phyloP scores from a whole-genome alignment of 2,888 invertebrate genomes.

The Pandemis heparana region DNA sequence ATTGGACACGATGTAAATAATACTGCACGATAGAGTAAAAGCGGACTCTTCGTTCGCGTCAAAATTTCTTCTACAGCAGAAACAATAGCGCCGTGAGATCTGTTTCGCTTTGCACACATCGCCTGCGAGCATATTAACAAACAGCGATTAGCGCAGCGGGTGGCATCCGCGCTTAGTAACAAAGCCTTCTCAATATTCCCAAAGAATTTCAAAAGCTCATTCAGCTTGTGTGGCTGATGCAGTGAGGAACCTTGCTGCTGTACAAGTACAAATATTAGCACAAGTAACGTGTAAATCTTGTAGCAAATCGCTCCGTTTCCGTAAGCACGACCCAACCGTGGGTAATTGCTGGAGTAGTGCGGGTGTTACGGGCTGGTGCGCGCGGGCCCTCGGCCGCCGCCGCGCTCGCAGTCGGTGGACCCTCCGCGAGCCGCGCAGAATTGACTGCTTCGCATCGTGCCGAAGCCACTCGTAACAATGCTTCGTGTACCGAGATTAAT shows the following conservation, averaged over 20 bases:
- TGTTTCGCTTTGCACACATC: conserved; percentile 64
- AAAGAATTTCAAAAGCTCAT: conserved; percentile 16
- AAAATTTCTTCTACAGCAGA: conserved; percentile 72
- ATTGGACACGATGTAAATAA: conserved; percentile 59
- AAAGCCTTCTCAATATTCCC: neutral
- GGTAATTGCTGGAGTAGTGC: conserved; percentile 81
- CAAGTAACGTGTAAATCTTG: conserved; percentile 62
- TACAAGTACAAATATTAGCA: conserved; percentile 48
- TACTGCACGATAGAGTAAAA: conserved; percentile 74
- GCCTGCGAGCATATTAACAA: conserved; percentile 60
- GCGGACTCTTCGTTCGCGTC: conserved; percentile 66
- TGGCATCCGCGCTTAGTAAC: conserved; percentile 49
- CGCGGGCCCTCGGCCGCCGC: conserved; percentile 78
- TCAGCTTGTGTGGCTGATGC: neutral
- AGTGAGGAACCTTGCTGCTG: neutral
- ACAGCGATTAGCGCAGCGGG: conserved; percentile 56
- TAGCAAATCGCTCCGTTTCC: conserved; percentile 68
- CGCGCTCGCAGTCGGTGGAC: conserved; percentile 67
- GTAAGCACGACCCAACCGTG: conserved; percentile 73
- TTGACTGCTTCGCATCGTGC: conserved; percentile 69
- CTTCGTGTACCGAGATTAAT: conserved; percentile 75
- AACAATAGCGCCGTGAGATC: conserved; percentile 82
- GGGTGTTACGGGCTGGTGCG: conserved; percentile 81
- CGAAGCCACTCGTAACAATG: conserved; percentile 67
- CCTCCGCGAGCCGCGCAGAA: conserved; percentile 77